Conservation (phyloP, 2,797 vertebrate genomes). For the Enteromius thamalakanensis region DNA sequence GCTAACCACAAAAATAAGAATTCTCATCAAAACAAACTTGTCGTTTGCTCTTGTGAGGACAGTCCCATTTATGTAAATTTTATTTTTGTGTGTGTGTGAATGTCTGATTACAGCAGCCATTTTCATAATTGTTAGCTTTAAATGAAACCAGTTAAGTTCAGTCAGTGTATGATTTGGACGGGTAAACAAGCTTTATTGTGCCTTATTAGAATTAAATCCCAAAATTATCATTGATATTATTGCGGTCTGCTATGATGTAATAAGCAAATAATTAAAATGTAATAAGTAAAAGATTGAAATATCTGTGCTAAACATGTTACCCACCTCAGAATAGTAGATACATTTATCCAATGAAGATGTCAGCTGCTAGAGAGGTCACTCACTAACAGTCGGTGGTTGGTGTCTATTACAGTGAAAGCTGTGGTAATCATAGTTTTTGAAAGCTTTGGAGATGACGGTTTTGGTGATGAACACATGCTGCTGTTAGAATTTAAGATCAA, state of each 20-base stretch:
- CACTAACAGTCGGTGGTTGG: not conserved
- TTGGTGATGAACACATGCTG: not conserved
- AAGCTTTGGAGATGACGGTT: not conserved
- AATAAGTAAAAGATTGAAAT: not conserved
- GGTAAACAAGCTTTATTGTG: not conserved
- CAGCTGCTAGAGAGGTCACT: not conserved
- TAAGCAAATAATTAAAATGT: no score
- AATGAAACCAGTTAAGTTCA: not conserved
- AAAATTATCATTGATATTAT: not conserved
- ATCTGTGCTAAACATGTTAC: not conserved
- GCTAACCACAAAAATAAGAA: constrained; percentile 71
- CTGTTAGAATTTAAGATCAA: constrained; percentile 16
- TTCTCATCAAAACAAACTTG: constrained; percentile 64
- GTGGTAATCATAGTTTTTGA: not conserved
- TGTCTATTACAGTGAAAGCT: not conserved
- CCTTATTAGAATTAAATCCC: not conserved
- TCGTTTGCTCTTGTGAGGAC: constrained; percentile 48
- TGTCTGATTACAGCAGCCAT: constrained; percentile 16
- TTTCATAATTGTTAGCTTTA: not conserved
- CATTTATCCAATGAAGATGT: not conserved
- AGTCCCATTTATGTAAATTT: constrained; percentile 51
- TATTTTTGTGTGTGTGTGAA: not conserved
- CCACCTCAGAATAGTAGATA: not conserved
- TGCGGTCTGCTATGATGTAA: not conserved
- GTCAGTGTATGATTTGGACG: not conserved